A percentile compares a stretch with the other conserved stretches of the same genome.
These are phyloP conservation scores for Noturus placidus DNA, from an alignment of 2,113 vertebrate genomes.

Conservation along the genomic window DNA sequence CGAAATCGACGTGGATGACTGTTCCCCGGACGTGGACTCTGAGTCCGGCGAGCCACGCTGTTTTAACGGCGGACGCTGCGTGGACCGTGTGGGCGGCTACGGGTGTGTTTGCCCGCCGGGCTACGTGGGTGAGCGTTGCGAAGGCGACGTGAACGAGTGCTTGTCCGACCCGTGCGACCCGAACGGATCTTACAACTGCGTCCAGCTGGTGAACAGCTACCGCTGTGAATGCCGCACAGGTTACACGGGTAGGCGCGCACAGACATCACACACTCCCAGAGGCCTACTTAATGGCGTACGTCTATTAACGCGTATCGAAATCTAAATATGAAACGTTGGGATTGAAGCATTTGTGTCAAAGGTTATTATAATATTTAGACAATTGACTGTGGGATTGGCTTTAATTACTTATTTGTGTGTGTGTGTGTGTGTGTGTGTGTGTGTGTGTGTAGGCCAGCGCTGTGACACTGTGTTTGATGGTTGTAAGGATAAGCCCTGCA, in stretches of 20 bases:
- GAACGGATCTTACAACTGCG: conserved; percentile 90
- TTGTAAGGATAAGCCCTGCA: conserved; percentile 86
- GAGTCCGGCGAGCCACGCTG: conserved; percentile 86
- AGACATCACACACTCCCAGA: neutral
- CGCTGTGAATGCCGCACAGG: conserved; percentile 91
- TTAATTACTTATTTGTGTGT: neutral
- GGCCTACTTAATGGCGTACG: neutral
- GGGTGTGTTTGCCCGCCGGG: conserved; percentile 87
- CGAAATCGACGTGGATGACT: conserved; percentile 94
- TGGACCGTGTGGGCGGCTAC: conserved; percentile 91
- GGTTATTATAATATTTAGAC: neutral
- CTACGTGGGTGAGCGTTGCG: conserved; percentile 95
- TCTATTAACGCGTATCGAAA: neutral
- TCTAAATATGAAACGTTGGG: neutral
- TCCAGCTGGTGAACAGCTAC: conserved; percentile 93
- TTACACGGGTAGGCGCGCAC: conserved; percentile 75
- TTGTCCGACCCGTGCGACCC: conserved; percentile 93
- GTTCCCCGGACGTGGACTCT: conserved; percentile 80
- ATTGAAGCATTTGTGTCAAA: neutral
- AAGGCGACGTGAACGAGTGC: conserved; percentile 96
- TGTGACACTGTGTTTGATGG: conserved; percentile 89
- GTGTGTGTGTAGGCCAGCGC: conserved; percentile 77
- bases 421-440: neutral
- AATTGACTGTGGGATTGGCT: neutral
- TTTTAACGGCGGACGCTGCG: conserved; percentile 92